Evolutionary conservation across 2,888 invertebrate genomes (phyloP), one percentile per base, ranked within the genome.

Genomic region (Heteropelma amictum): DNA sequence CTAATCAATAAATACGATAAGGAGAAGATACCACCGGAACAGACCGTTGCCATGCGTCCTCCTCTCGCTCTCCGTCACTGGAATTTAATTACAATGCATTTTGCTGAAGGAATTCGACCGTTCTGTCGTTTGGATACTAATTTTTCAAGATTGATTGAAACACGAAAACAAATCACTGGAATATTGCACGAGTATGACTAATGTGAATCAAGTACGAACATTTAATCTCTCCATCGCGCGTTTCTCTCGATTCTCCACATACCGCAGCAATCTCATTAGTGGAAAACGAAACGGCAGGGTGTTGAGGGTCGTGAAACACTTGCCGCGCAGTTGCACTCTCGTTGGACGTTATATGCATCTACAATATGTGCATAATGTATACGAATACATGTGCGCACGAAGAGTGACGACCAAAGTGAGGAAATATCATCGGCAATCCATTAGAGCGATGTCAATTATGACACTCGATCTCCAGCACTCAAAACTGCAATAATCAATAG

Each of bases 211-310:
- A 65, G 40, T 49, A 47, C 49, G 56, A 33, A 30, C 38, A 28
- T 21, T 35, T 28, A 17, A 23, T 30, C 30, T n/a, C 21, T 30
- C n/a, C 42, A 5, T 19, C 35, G 30, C 21, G 33, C 10, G 19
- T n/a, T 1, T 6, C n/a, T 17, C 30, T 17, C 10, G 8, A 30
- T 33, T 8, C 38, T 12, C 38, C 3, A 38, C 38, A 12, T 12
- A n/a, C 35, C 30, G 54, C 35, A 67, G 63, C 61, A 75, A 75
- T 75, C 71, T 75, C 75, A 75, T 75, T 71, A 75, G 71, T 56
- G 67, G 21, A 63, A 35, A 74, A 65, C 71, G 67, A 68, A 67
- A 63, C 71, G 56, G 28, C 54, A 33, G 70, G 26, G 56, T 26
- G 61, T 67, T 49, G 61, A 61, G 75, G 33, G 61, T 67, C 51